Percentiles rank a stretch among this genome's conserved stretches.
Evolutionary conservation across 1,140 invertebrate species (phyloP).

Genomic region (Andricus grossulariae): DNA sequence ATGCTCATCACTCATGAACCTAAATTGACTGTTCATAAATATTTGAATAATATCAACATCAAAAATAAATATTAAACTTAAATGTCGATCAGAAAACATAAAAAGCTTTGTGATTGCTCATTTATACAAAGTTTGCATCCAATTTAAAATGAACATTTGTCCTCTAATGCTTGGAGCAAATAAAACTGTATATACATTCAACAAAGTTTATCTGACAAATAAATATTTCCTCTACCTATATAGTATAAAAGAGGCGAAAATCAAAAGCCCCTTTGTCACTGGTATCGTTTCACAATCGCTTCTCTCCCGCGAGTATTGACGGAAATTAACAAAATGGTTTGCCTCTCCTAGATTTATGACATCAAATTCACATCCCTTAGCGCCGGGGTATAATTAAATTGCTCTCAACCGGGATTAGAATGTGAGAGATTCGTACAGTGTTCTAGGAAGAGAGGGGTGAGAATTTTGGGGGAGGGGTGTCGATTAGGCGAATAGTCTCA

Average conservation of each 20-base stretch:
- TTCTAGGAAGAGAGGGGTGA: constrained; percentile 15
- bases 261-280: constrained; percentile 33
- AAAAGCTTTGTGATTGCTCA: no score
- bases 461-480: constrained; percentile 34
- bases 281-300: constrained; percentile 22
- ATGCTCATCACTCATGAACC: no score
- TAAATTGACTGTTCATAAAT: no score
- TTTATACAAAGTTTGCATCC: no score
- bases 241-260: constrained; percentile 6
- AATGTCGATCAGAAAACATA: neutral
- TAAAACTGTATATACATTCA: neutral
- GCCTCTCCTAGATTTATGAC: constrained; percentile 8
- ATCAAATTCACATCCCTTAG: constrained; percentile 14
- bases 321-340: constrained; percentile 21
- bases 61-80: neutral
- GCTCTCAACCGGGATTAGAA: constrained; percentile 53
- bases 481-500: constrained; percentile 62
- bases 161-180: neutral
- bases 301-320: constrained; percentile 12
- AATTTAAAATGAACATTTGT: neutral
- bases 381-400: constrained; percentile 48
- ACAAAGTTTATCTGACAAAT: constrained; percentile 16
- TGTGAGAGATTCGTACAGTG: constrained; percentile 28
- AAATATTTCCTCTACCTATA: constrained; percentile 32
- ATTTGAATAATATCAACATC: neutral